Evolutionary conservation across 2,888 invertebrate species (phyloP).

Genomic region (Lepidocyrtinus sp.): DNA sequence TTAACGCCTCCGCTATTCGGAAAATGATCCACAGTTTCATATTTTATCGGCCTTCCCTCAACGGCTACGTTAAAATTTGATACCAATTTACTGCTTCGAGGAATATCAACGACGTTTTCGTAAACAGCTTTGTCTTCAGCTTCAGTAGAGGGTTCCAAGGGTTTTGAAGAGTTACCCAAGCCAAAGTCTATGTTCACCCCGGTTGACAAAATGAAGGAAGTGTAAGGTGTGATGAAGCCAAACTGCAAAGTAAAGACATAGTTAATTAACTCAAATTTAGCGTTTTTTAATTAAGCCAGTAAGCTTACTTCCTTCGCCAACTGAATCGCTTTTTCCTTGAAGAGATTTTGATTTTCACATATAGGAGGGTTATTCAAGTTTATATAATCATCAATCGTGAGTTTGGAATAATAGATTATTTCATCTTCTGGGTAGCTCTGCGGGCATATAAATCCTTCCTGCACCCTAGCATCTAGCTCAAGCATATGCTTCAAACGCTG

Average conservation of each 20-base stretch:
- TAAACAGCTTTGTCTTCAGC: neutral
- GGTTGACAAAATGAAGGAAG: conserved; percentile 37
- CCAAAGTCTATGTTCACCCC: conserved; percentile 15
- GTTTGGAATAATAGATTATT: neutral
- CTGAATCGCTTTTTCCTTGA: conserved; percentile 29
- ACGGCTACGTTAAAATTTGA: neutral
- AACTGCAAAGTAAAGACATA: conserved; percentile 23
- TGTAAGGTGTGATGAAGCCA: conserved; percentile 57
- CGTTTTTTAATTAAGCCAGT: neutral
- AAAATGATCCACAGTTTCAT: neutral
- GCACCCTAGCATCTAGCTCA: conserved; percentile 10
- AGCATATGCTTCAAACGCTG: conserved; percentile 35
- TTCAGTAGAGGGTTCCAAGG: neutral
- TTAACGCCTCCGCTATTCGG: too few species aligned
- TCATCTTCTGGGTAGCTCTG: conserved; percentile 20
- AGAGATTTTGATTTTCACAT: conserved; percentile 17
- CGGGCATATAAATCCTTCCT: conserved; percentile 35
- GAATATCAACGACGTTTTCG: neutral
- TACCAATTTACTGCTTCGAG: neutral
- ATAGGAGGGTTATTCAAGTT: neutral
- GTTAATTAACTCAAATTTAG: neutral
- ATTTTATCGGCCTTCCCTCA: neutral
- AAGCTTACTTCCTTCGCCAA: conserved; percentile 47
- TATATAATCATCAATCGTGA: neutral
- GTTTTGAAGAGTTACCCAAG: neutral